phyloP scores from a whole-genome alignment of 2,888 invertebrate genomes.

The Lasioglossum calceatum region DNA sequence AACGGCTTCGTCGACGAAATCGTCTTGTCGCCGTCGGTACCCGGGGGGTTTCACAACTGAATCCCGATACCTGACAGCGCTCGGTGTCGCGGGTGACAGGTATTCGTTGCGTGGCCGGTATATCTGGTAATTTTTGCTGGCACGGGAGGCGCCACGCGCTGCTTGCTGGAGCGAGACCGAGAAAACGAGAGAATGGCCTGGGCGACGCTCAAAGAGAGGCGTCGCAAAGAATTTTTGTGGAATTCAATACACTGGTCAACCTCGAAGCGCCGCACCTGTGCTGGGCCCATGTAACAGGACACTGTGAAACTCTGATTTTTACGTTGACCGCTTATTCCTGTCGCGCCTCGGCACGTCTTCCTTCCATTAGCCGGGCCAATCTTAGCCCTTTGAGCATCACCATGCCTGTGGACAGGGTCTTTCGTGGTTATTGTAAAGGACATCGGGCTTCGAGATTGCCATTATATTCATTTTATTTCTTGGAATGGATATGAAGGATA shows the following conservation, averaged over 20 bases:
- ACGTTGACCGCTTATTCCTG: conserved; percentile 49
- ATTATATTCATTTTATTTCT: too few species aligned
- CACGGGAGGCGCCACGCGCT: conserved; percentile 30
- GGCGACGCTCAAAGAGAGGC: conserved; percentile 61
- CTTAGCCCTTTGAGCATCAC: neutral
- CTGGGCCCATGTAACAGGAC: conserved; percentile 71
- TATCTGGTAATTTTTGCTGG: conserved; percentile 53
- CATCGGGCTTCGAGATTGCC: too few species aligned
- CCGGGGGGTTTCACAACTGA: conserved; percentile 58
- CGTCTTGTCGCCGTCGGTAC: conserved; percentile 2
- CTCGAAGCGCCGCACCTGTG: conserved; percentile 74
- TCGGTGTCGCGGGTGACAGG: conserved; percentile 49
- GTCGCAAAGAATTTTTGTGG: conserved; percentile 74
- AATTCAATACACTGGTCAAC: conserved; percentile 79
- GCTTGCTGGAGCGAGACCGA: conserved; percentile 21
- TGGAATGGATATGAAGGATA: too few species aligned
- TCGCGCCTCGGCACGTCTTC: conserved; percentile 16
- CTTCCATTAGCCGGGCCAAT: neutral
- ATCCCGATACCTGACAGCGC: conserved; percentile 51
- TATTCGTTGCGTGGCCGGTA: conserved; percentile 46
- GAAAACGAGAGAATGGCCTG: conserved; percentile 49
- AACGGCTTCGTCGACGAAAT: conserved; percentile 26
- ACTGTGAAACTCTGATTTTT: conserved; percentile 70
- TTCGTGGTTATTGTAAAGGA: too few species aligned
- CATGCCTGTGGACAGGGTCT: neutral